Percentiles rank a stretch among this genome's conserved stretches.
Evolutionary conservation across 1,140 invertebrate species (phyloP).

Genomic region (Aphelenchoides fujianensis): DNA sequence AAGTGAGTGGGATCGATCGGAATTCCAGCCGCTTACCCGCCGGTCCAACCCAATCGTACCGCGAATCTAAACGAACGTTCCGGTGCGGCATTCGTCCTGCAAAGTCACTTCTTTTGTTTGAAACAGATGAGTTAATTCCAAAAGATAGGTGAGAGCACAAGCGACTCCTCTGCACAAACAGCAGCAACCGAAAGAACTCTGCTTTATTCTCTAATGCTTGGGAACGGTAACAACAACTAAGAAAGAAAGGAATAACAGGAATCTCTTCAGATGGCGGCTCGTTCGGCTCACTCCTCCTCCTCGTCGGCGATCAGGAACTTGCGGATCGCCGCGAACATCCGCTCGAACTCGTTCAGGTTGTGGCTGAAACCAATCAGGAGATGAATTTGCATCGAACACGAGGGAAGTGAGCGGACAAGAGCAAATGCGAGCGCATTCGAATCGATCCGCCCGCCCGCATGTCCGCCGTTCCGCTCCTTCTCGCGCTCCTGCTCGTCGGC

Average conservation of each 20-base stretch:
- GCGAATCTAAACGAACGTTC: conserved; percentile 40
- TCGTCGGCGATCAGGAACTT: conserved; percentile 1
- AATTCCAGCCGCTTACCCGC: no score
- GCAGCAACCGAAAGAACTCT: background rate
- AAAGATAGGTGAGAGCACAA: no score
- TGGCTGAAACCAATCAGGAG: conserved; percentile 40
- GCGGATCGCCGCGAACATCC: conserved; percentile 50
- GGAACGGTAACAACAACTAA: no score
- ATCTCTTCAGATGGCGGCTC: no score
- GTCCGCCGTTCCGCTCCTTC: background rate
- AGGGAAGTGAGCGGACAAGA: no score
- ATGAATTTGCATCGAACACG: background rate
- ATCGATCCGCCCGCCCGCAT: background rate
- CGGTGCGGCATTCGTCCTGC: conserved; percentile 9
- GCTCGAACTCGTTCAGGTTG: conserved; percentile 53
- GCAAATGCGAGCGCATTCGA: background rate
- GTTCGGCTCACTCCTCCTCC: no score
- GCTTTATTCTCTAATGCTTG: no score
- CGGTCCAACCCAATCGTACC: conserved; percentile 59
- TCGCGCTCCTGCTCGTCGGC: background rate
- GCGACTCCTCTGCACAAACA: background rate
- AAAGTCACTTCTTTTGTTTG: no score
- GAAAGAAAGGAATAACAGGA: no score
- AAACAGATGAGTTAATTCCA: no score
- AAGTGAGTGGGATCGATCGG: no score